Base-by-base conservation (phyloP, 2,113 vertebrate species). In the Phylloscopus whistleri region DNA sequence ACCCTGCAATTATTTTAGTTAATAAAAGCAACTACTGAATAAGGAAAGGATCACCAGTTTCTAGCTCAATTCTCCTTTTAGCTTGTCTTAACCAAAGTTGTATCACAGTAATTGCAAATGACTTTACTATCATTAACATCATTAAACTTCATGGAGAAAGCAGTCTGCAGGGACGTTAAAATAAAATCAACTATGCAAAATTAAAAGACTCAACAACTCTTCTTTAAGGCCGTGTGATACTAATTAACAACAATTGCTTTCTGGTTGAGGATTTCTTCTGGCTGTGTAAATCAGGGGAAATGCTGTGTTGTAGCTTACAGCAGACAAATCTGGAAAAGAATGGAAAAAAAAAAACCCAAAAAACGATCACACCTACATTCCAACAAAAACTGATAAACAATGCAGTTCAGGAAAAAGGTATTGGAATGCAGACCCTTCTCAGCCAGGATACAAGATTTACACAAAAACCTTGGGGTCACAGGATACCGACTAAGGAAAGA, bases 131-230 rank as follows among this genome's bases (percentile, higher is more conserved):
- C 94, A 78, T 92, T 97, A 97, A 69, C 37, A 69, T 94, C 85
- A 60, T 82, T 89, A 84, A 93, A 94, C 77, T 89, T 95, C 85
- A 83, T 51, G 44, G 59, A 74, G 87, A 93, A 95, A 89, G 68
- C 77, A 85, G 81, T 91, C 94, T 91, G 55, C 39, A 46, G 69
- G 67, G 89, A 92, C 74, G 64, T 84, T 64, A 90, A 87, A 95
- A 95, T 95, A 93, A 97, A 94, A 94, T 82, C 85, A 94, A 81
- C 91, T 95, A 89, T 56, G 28, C 85, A 91, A 92, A 96, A 95
- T 95, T 96, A 91, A 96, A 91, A 94, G 91, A 92, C 70, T 95
- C 87, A 87, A 87, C 63, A 95, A 94, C 73, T 95, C 59, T 72
- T 95, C 88, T 95, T 96, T 87, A 92, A 94, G 78, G 56, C 70